These are phyloP conservation scores for Pyxicephalus adspersus DNA, from an alignment of 2,113 vertebrate genomes.

Conservation along the genomic window DNA sequence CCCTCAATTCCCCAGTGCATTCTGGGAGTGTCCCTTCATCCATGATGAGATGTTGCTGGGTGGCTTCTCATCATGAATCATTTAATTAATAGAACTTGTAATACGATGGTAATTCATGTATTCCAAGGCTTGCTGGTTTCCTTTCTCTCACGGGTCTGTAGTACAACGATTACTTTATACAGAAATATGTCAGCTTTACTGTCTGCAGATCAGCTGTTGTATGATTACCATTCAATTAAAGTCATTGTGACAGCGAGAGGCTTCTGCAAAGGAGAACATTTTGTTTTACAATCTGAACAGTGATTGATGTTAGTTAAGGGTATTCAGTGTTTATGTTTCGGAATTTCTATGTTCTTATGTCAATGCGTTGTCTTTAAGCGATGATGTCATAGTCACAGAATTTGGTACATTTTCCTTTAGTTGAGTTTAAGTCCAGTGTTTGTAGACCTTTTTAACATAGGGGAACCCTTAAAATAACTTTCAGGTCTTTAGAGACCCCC, in stretches of 20 bases:
- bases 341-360: conserved; percentile 22
- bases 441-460: no score
- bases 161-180: conserved; percentile 14
- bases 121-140: conserved; percentile 10
- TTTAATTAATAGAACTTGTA: conserved; percentile 24
- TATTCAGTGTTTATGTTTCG: conserved; percentile 2
- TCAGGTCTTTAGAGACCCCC: no score
- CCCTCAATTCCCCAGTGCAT: conserved; percentile 30
- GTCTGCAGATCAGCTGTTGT: not conserved
- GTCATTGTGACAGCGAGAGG: not conserved
- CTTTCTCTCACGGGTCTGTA: not conserved
- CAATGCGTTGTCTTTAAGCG: conserved; percentile 4
- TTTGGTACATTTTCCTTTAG: not conserved
- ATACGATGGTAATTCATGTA: conserved; percentile 10
- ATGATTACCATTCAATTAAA: not conserved
- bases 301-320: not conserved
- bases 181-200: conserved; percentile 4
- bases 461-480: no score
- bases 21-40: conserved; percentile 24
- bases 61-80: conserved; percentile 36
- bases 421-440: conserved; percentile 7
- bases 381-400: conserved; percentile 9
- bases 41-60: conserved; percentile 12
- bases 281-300: not conserved
- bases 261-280: not conserved